Evolutionary conservation across 2,113 vertebrate species (phyloP).

Genomic region (Catharus fuscescens): DNA sequence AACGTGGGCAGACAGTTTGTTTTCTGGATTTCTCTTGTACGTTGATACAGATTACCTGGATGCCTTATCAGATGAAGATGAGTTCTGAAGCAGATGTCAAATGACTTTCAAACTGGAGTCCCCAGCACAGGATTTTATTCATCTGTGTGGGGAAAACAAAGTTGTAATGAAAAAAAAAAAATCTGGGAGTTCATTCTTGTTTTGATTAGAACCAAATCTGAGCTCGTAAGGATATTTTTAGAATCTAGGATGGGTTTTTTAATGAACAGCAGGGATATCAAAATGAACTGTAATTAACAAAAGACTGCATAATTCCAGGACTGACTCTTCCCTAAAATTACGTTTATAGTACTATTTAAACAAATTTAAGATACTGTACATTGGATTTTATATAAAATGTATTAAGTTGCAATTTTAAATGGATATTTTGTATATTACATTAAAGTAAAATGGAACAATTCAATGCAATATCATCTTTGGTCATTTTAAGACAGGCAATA

Average conservation of each 20-base stretch:
- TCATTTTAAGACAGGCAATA: constrained; percentile 8
- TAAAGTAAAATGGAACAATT: constrained; percentile 55
- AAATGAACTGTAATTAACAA: constrained; percentile 31
- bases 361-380: constrained; percentile 67
- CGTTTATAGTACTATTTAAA: constrained; percentile 76
- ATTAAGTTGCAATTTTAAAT: constrained; percentile 49
- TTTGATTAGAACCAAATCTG: neutral
- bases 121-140: neutral
- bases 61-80: constrained; percentile 87
- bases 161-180: neutral
- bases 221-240: neutral
- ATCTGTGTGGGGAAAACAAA: neutral
- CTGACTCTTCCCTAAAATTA: constrained; percentile 36
- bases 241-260: constrained; percentile 3
- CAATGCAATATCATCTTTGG: neutral
- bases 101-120: neutral
- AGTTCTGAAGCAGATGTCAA: constrained; percentile 59
- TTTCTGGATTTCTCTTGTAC: constrained; percentile 95
- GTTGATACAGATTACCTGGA: constrained; percentile 94
- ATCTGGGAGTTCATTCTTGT: neutral
- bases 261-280: neutral
- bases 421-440: constrained; percentile 61
- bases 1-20: constrained; percentile 94
- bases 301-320: constrained; percentile 11
- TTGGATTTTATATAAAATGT: constrained; percentile 69